phyloP scores from a whole-genome alignment of 2,113 vertebrate genomes.

The Aleadryas rufinucha region DNA sequence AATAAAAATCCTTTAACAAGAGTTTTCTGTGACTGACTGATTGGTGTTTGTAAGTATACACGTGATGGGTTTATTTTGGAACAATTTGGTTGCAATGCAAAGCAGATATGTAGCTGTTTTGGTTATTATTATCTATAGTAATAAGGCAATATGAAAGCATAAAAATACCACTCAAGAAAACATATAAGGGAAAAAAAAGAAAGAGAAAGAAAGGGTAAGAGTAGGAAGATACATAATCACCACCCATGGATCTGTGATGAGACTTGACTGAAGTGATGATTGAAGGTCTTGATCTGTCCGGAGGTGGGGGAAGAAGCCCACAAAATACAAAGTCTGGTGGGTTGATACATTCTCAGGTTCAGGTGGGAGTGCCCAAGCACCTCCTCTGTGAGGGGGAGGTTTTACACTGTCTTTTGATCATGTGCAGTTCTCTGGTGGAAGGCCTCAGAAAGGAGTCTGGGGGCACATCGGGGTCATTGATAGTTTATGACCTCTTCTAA shows the following conservation, averaged over 20 bases:
- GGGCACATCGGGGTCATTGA: neutral
- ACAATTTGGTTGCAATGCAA: neutral
- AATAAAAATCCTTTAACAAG: neutral
- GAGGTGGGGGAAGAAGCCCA: neutral
- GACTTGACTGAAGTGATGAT: neutral
- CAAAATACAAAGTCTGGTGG: neutral
- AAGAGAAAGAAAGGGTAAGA: neutral
- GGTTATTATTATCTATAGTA: neutral
- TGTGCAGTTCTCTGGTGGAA: neutral
- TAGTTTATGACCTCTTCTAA: neutral
- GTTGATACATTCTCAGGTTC: neutral
- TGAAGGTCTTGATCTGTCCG: neutral
- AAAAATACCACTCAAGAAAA: neutral
- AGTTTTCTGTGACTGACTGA: neutral
- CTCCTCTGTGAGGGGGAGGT: rapidly evolving
- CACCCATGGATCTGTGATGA: neutral
- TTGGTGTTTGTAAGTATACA: neutral
- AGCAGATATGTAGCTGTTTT: neutral
- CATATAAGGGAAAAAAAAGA: rapidly evolving
- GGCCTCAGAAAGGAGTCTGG: neutral
- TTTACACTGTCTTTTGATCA: neutral
- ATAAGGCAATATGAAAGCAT: neutral
- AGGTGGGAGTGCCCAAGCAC: neutral
- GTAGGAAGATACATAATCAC: neutral
- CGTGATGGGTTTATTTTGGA: neutral